Percentiles rank a stretch among this genome's conserved stretches.
Conservation (phyloP, 2,888 invertebrate species). For the Lucinisca nassula region DNA sequence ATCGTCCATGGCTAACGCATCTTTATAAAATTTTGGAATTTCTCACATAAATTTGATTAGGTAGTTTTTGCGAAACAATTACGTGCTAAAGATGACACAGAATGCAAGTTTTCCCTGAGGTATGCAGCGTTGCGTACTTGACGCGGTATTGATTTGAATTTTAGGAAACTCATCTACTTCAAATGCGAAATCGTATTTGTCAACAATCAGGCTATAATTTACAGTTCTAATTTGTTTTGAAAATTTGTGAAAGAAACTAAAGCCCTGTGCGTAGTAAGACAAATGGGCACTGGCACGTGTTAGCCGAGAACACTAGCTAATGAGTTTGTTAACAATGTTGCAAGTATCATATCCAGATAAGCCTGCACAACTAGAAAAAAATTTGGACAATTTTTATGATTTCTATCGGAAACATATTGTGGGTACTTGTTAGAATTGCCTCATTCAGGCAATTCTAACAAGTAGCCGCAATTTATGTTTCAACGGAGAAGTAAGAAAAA, state of each 20-base stretch:
- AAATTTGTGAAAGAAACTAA: constrained; percentile 5
- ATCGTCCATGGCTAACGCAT: background rate
- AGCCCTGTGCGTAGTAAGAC: background rate
- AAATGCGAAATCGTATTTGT: constrained; percentile 9
- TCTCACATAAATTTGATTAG: constrained; percentile 55
- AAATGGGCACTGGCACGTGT: background rate
- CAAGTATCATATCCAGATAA: too few relatives aligned
- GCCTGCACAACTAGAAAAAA: too few relatives aligned
- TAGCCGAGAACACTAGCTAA: background rate
- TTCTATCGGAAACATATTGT: too few relatives aligned
- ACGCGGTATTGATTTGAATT: constrained; percentile 3
- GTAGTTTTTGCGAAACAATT: constrained; percentile 24
- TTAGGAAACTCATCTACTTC: constrained; percentile 10
- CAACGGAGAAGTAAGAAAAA: too few relatives aligned
- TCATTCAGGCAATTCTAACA: too few relatives aligned
- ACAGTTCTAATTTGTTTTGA: constrained; percentile 14
- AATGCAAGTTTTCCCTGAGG: constrained; percentile 5
- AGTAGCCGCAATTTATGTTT: too few relatives aligned
- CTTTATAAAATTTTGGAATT: constrained; percentile 20
- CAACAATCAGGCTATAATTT: constrained; percentile 15
- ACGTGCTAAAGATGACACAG: background rate
- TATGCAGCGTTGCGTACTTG: constrained; percentile 11
- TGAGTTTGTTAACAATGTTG: background rate
- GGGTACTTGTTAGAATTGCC: too few relatives aligned
- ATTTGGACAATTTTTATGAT: too few relatives aligned